Conservation (phyloP, 2,888 invertebrate species). For the Oasisia sp. region DNA sequence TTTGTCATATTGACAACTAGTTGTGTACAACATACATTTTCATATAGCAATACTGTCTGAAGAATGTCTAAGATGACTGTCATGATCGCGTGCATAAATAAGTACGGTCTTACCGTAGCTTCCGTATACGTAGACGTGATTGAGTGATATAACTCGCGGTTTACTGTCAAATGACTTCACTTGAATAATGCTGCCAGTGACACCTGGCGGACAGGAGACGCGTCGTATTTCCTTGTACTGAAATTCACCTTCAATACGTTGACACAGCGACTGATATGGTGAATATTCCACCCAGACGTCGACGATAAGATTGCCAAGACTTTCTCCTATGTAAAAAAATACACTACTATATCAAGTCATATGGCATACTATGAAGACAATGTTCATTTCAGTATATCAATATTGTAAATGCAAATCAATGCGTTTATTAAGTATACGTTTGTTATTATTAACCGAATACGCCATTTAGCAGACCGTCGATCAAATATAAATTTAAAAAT, state of each 20-base stretch:
- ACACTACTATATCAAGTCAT: no score
- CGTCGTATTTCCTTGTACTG: neutral
- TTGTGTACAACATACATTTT: no score
- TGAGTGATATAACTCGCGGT: neutral
- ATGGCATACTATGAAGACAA: no score
- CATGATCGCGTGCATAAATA: neutral
- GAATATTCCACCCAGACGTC: neutral
- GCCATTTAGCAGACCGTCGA: no score
- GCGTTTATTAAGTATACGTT: no score
- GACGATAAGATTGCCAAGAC: neutral
- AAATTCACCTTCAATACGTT: neutral
- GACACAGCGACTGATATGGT: neutral
- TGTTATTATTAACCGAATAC: no score
- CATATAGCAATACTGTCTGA: no score
- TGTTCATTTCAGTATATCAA: no score
- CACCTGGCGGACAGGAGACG: neutral
- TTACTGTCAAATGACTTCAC: neutral
- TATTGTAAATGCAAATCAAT: no score
- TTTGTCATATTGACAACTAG: no score
- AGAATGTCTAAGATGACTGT: neutral
- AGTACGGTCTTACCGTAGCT: neutral
- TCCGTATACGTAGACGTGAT: neutral
- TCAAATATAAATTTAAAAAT: no score
- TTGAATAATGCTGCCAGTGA: neutral
- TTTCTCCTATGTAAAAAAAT: neutral